Evolutionary conservation across 2,113 vertebrate species (phyloP).

Genomic region (Malurus elegans): DNA sequence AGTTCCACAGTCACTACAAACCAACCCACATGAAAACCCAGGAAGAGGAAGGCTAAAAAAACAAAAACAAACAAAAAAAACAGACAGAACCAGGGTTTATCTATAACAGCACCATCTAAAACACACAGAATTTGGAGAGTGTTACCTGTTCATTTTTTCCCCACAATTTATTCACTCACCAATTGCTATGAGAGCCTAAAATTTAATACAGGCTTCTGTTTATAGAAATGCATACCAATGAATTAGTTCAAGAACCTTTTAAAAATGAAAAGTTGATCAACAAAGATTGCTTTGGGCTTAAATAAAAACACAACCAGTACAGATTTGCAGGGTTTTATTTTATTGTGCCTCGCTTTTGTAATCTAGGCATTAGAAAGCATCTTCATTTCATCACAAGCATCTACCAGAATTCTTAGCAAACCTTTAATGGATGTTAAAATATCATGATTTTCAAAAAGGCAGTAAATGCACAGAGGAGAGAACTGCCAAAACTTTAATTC

Average conservation of each 20-base stretch:
- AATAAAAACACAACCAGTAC: neutral
- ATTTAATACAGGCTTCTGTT: neutral
- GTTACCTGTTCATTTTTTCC: neutral
- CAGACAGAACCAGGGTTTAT: neutral
- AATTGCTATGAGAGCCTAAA: neutral
- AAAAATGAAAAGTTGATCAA: neutral
- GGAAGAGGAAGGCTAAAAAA: neutral
- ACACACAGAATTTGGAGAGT: neutral
- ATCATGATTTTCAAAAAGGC: neutral
- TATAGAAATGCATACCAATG: neutral
- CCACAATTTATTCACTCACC: neutral
- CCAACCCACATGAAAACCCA: neutral
- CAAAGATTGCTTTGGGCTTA: neutral
- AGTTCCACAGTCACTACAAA: neutral
- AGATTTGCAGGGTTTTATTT: neutral
- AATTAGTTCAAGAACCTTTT: neutral
- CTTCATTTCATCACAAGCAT: neutral
- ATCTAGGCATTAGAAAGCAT: neutral
- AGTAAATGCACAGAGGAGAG: neutral
- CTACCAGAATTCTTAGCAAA: neutral
- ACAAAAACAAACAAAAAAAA: neutral
- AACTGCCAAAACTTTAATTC: neutral
- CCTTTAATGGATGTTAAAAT: neutral
- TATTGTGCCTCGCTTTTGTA: neutral
- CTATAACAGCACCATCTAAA: neutral